phyloP scores from a whole-genome alignment of 2,113 vertebrate species.

The Benitochromis conjunctus region DNA sequence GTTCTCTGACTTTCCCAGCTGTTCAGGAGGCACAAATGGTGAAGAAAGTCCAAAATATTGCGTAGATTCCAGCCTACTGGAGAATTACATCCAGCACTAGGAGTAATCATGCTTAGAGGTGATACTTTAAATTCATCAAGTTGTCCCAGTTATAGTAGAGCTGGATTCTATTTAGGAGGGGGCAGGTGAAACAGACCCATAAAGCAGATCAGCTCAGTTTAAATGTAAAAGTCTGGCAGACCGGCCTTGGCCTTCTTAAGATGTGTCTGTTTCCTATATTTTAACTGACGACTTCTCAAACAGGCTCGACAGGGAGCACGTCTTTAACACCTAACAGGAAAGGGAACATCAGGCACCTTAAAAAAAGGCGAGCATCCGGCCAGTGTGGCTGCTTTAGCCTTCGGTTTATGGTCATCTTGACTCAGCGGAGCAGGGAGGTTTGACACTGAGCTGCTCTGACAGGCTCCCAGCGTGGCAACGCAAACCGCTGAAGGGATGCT shows the following conservation, averaged over 20 bases:
- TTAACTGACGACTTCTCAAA: background rate
- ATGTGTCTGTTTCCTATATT: background rate
- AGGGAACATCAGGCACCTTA: background rate
- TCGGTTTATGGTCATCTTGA: constrained; percentile 46
- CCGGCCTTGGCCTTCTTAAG: background rate
- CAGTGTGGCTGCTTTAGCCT: constrained; percentile 3
- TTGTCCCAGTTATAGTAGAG: background rate
- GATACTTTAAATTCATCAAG: background rate
- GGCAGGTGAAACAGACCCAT: background rate
- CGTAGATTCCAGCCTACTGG: background rate
- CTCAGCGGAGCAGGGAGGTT: constrained; percentile 28
- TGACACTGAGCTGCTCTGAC: constrained; percentile 60
- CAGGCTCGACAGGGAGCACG: background rate
- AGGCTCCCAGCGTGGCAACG: constrained; percentile 37
- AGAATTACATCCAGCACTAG: background rate
- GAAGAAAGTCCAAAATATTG: background rate
- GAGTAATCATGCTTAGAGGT: background rate
- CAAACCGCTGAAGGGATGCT: constrained; percentile 37
- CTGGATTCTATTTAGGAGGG: background rate
- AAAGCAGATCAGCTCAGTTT: background rate
- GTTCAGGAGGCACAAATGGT: background rate
- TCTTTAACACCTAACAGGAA: background rate
- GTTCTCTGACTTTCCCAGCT: background rate
- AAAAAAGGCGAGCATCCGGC: background rate
- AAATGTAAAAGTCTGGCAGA: background rate